These are phyloP conservation scores for Pitangus sulphuratus DNA, from an alignment of 2,797 vertebrate genomes.

Conservation along the genomic window DNA sequence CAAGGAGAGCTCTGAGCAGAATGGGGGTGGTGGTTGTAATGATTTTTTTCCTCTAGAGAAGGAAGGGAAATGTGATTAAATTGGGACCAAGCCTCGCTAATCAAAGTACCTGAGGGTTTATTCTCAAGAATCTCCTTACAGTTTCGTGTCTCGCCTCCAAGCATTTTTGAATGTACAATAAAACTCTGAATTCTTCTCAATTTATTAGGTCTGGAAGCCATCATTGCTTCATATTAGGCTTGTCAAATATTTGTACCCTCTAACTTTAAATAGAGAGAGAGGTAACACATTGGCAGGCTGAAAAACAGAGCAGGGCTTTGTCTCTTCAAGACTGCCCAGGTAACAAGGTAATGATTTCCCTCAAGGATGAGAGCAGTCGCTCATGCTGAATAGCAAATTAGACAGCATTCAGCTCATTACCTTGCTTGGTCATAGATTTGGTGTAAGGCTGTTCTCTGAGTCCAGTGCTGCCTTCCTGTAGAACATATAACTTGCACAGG, in stretches of 20 bases:
- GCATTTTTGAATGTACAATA: conserved; percentile 13
- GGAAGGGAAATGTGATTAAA: conserved; percentile 39
- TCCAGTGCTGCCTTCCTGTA: background rate
- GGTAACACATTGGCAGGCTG: background rate
- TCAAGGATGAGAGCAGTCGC: background rate
- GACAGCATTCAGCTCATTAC: background rate
- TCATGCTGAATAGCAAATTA: background rate
- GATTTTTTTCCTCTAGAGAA: conserved; percentile 11
- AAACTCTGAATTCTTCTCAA: background rate
- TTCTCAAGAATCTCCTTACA: conserved; percentile 17
- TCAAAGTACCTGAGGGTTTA: conserved; percentile 29
- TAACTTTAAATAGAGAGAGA: background rate
- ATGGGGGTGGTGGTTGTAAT: background rate
- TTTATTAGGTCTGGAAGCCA: conserved; percentile 25
- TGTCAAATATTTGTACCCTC: background rate
- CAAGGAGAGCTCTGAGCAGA: background rate
- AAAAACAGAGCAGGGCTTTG: conserved; percentile 6
- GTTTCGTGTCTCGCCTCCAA: background rate
- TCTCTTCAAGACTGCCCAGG: background rate
- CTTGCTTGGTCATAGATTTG: background rate
- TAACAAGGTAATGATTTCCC: conserved; percentile 22
- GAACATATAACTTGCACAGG: background rate
- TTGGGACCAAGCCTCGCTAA: background rate
- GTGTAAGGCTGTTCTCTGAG: background rate
- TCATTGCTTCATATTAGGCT: conserved; percentile 9